Evolutionary conservation across 2,113 vertebrate species (phyloP), one percentile per base, ranked within the genome.

Genomic region (Aegithalos caudatus): DNA sequence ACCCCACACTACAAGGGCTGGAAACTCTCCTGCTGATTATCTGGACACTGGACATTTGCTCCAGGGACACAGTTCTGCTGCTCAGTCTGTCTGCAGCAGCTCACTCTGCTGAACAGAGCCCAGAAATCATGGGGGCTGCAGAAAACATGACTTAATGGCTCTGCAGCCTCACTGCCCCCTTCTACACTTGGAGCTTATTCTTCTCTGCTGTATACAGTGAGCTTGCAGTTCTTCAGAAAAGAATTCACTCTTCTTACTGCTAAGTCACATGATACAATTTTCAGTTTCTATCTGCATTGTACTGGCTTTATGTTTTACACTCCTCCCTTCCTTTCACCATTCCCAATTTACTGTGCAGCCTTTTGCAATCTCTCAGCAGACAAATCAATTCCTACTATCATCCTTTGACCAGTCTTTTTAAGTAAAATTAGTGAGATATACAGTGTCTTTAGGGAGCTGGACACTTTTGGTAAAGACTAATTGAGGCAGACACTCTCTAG

Each of bases 1-100:
- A 84, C 22, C 45, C 70, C 40, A 48, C 3, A 33, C 21, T 27
- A 50, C 47, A 81, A 31, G 64, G 10, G 12, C 7, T 37, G 54
- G 37, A 38, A 71, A 50, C 18, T 58, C 35, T 25, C 16, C 12
- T 58, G 23, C 33, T 71, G 25, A 29, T 16, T 20, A 24, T 14
- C 5, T 3, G 2, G n/a, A 29, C 1, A 1, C 16, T 44, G 33
- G 22, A 67, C 1, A 12, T 40, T 24, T 31, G 11, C n/a, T 4
- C 7, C 81, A 74, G 7, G 16, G 40, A 50, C 31, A 11, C 56
- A 40, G 50, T 10, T 81, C 42, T 12, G 5, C 50, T 9, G 12
- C 64, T 61, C 10, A 33, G 38, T 21, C 53, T 80, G 25, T 11
- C 62, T 69, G 20, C 50, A 70, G 12, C 27, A 79, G n/a, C 51